Conservation (phyloP, 2,888 invertebrate genomes). For the Cabera pusaria region DNA sequence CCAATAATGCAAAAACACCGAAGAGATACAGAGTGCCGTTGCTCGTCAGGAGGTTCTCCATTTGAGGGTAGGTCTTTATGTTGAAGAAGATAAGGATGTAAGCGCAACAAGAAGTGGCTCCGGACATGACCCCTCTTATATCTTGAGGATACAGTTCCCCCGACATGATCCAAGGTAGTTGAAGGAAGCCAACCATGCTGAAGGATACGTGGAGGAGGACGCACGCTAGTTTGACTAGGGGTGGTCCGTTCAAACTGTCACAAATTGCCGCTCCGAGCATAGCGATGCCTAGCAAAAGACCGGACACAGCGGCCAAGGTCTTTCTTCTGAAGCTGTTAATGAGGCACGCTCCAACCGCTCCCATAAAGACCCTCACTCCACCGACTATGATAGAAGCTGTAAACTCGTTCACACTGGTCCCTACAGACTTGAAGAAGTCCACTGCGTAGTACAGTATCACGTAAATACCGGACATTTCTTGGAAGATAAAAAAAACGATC, state of each 20-base stretch:
- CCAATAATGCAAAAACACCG: conserved; percentile 82
- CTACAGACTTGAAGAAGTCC: conserved; percentile 87
- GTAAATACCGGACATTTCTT: conserved; percentile 89
- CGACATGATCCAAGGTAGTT: conserved; percentile 89
- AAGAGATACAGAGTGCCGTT: conserved; percentile 87
- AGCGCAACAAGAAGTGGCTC: conserved; percentile 87
- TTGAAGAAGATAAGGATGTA: conserved; percentile 87
- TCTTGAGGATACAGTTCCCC: conserved; percentile 88
- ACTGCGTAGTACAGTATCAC: conserved; percentile 89
- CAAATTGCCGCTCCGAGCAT: conserved; percentile 86
- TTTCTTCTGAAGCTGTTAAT: conserved; percentile 86
- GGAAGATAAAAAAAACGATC: conserved; percentile 86
- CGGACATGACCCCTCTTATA: conserved; percentile 87
- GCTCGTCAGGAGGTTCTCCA: conserved; percentile 81
- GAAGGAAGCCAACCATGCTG: conserved; percentile 89
- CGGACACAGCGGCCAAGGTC: conserved; percentile 85
- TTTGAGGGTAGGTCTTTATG: conserved; percentile 87
- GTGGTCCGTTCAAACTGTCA: conserved; percentile 79
- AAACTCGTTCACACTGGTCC: conserved; percentile 86
- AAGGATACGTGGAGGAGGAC: conserved; percentile 87
- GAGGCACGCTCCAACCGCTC: conserved; percentile 85
- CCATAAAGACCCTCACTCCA: conserved; percentile 85
- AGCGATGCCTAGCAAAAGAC: conserved; percentile 85
- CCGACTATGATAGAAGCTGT: conserved; percentile 88
- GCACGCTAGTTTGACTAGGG: conserved; percentile 80